Conservation (phyloP, 1,140 invertebrate species). For the Drosophila sucinea region DNA sequence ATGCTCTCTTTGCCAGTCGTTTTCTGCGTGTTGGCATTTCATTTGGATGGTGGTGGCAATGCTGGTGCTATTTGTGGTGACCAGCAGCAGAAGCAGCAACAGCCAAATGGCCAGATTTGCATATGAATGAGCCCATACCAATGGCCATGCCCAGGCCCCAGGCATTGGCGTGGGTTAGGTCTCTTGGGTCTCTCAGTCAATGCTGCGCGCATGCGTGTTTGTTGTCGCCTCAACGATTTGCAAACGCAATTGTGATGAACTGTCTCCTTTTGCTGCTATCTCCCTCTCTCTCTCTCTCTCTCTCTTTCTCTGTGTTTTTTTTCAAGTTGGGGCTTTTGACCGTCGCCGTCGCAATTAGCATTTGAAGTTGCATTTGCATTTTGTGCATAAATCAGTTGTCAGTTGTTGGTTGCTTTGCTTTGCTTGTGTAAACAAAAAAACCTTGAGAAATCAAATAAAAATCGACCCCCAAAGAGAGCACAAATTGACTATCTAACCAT, state of each 20-base stretch:
- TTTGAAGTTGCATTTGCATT: slow-evolving; percentile 81
- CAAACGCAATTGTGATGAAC: slow-evolving; percentile 74
- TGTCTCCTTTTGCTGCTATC: slow-evolving; percentile 42
- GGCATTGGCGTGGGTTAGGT: slow-evolving; percentile 36
- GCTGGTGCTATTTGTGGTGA: slow-evolving; percentile 31
- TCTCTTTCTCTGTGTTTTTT: slow-evolving; percentile 10
- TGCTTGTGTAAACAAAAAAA: slow-evolving; percentile 52
- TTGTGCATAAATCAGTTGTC: slow-evolving; percentile 66
- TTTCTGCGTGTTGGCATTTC: slow-evolving; percentile 80
- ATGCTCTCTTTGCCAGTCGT: slow-evolving; percentile 73
- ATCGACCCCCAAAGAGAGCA: neutral
- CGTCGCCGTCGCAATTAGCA: slow-evolving; percentile 79
- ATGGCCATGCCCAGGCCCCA: too few species aligned
- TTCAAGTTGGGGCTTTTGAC: slow-evolving; percentile 60
- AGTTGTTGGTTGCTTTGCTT: slow-evolving; percentile 10
- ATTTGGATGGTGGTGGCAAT: slow-evolving; percentile 52
- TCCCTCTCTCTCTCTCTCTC: slow-evolving; percentile 5
- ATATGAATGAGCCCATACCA: slow-evolving; percentile 66
- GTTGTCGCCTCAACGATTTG: slow-evolving; percentile 56
- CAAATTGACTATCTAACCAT: neutral
- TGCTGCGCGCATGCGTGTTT: slow-evolving; percentile 50
- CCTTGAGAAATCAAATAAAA: slow-evolving; percentile 28
- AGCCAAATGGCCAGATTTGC: slow-evolving; percentile 59
- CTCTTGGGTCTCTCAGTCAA: neutral
- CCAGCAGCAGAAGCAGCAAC: slow-evolving; percentile 16